These are phyloP conservation scores for Salmo trutta DNA, from an alignment of 2,797 vertebrate species.

Conservation along the genomic window DNA sequence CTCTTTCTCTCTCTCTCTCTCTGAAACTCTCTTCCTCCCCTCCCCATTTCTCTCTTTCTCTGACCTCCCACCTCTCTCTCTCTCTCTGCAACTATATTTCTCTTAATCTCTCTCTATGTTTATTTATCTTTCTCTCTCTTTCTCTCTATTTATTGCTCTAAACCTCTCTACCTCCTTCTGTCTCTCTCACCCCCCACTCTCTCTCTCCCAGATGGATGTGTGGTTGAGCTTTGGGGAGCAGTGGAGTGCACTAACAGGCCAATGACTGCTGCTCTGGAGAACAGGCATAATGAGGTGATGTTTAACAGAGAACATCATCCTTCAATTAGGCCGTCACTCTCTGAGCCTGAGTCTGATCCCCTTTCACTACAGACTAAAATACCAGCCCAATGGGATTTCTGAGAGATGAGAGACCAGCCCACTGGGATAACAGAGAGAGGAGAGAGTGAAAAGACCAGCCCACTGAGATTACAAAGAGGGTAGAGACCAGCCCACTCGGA, in stretches of 20 bases:
- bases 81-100: background rate
- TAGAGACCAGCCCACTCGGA: too few relatives aligned
- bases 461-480: too few relatives aligned
- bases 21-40: background rate
- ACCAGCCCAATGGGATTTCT: background rate
- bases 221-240: background rate
- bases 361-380: slow-evolving; percentile 5
- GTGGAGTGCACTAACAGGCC: slow-evolving; percentile 19
- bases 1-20: background rate
- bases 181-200: background rate
- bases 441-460: background rate
- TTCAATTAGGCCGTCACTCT: slow-evolving; percentile 45
- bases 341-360: background rate
- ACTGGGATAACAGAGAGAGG: slow-evolving; percentile 1
- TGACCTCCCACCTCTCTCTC: background rate
- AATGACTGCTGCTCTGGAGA: slow-evolving; percentile 32
- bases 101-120: background rate
- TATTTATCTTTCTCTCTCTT: background rate
- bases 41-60: background rate
- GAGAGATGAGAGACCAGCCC: background rate
- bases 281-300: slow-evolving; percentile 45
- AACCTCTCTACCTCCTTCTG: too few relatives aligned
- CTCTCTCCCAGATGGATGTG: background rate
- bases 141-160: too few relatives aligned
- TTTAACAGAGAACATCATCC: slow-evolving; percentile 43